A percentile compares a stretch with the other conserved stretches of the same genome.
Conservation (phyloP, 2,888 invertebrate species). For the Apodemia zela region DNA sequence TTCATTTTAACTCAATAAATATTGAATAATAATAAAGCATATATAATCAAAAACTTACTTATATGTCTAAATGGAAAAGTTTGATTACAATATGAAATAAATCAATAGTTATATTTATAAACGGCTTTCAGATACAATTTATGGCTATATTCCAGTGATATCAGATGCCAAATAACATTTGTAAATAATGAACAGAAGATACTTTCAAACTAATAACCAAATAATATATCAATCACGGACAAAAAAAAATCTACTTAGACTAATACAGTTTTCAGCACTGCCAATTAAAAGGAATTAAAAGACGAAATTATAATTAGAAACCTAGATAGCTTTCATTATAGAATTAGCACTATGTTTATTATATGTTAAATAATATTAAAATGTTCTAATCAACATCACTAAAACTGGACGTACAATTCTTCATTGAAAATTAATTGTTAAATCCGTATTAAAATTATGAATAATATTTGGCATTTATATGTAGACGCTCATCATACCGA, state of each 20-base stretch:
- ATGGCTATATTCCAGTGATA: conserved; percentile 59
- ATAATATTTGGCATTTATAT: no score
- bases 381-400: not conserved
- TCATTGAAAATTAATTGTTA: no score
- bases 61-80: no score
- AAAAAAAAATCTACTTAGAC: conserved; percentile 39
- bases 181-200: conserved; percentile 26
- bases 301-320: conserved; percentile 45
- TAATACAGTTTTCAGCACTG: conserved; percentile 65
- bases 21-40: no score
- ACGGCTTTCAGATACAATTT: conserved; percentile 27
- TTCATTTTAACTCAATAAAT: not conserved
- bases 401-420: no score
- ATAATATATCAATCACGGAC: conserved; percentile 22
- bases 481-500: no score
- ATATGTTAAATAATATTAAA: not conserved
- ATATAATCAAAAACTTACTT: no score
- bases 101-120: not conserved
- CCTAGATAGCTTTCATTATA: conserved; percentile 29
- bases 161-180: conserved; percentile 55
- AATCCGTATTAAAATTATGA: no score
- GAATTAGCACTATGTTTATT: not conserved
- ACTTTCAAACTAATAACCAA: not conserved
- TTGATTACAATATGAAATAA: not conserved
- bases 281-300: conserved; percentile 58